Evolutionary conservation across 2,888 invertebrate genomes (phyloP).

Genomic region (Epistrophella euchroma): DNA sequence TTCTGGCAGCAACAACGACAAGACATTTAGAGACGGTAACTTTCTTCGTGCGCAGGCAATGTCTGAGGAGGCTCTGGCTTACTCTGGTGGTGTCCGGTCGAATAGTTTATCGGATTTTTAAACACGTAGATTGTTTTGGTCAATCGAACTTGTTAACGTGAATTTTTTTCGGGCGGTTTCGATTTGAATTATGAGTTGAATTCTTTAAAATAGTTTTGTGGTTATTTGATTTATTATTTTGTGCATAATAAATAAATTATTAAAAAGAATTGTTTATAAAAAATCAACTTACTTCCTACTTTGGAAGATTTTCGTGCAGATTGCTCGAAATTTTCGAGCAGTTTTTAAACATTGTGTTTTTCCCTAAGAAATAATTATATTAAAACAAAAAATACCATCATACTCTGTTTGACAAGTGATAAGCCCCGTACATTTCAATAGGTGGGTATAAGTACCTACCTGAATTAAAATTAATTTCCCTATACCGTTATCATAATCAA

Average conservation of each 20-base stretch:
- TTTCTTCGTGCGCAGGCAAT: slow-evolving; percentile 73
- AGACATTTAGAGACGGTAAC: slow-evolving; percentile 68
- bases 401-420: slow-evolving; percentile 19
- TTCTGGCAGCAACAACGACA: slow-evolving; percentile 47
- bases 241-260: not conserved
- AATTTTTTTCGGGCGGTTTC: slow-evolving; percentile 23
- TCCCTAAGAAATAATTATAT: not conserved
- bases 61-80: slow-evolving; percentile 60
- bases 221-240: not conserved
- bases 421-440: slow-evolving; percentile 12
- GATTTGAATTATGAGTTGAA: not conserved
- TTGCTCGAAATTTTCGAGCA: slow-evolving; percentile 12
- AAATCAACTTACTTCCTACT: not conserved
- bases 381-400: not conserved
- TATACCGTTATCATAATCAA: not conserved
- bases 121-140: slow-evolving; percentile 33
- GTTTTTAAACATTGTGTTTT: not conserved
- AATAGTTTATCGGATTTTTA: slow-evolving; percentile 31
- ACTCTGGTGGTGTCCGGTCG: slow-evolving; percentile 67
- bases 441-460: not conserved
- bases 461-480: not conserved
- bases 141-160: slow-evolving; percentile 12
- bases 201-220: not conserved
- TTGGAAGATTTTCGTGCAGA: slow-evolving; percentile 40
- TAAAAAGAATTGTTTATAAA: not conserved